Evolutionary conservation across 2,888 invertebrate species (phyloP), one percentile per base, ranked within the genome.

Genomic region (Chrysolina americana): DNA sequence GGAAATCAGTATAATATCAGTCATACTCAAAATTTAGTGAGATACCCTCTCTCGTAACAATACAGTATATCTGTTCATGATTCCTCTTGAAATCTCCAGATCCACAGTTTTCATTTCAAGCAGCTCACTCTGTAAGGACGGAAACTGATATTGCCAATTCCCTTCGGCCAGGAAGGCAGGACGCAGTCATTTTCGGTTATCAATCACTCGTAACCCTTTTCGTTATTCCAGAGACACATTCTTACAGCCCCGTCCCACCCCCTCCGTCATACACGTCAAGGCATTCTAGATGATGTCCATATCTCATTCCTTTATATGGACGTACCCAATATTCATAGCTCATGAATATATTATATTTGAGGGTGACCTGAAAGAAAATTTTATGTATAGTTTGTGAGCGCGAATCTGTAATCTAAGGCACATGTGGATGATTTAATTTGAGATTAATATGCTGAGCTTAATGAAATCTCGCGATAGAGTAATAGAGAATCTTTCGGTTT

Each of bases 281-380:
- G 74, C 78, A 74, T 77, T 78, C 77, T 77, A 80, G 80, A 80
- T 80, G 80, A 80, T 75, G 80, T 79, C 80, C 80, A 80, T 80
- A 80, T 80, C 80, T 80, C 80, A 78, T 79, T 76, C 78, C 78
- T 80, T 78, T 80, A 80, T 80, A 78, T 79, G 79, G 73, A 77
- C 76, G 79, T 78, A 78, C 78, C 76, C 76, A 78, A 80, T 80
- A 80, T 80, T 78, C 80, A 80, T 80, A 79, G 76, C 76, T 78
- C 79, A 78, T 80, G 80, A 79, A 80, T 80, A 76, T 78, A 80
- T 80, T 77, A 80, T 74, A 74, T 75, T 74, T 75, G 71, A 62
- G 74, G 76, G 73, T 59, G 73, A 74, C 73, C 69, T 73, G 71
- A 76, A 77, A 78, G 76, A 78, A 76, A 77, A 79, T 75, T 73